A percentile compares a stretch with the other conserved stretches of the same genome.
Conservation (phyloP, 2,797 vertebrate species). For the Micropoecilia bifurca region DNA sequence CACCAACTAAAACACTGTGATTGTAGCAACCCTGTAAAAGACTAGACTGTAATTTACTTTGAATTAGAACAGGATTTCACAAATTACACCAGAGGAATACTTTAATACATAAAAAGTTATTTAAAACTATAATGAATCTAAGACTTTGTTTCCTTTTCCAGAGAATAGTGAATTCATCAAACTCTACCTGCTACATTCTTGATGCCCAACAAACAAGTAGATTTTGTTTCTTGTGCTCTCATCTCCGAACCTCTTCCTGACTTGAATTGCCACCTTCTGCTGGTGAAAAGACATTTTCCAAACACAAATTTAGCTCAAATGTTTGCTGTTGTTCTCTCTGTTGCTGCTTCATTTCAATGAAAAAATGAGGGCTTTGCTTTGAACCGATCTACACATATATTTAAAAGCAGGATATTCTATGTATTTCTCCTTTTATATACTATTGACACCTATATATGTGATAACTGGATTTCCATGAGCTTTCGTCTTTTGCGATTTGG, state of each 20-base stretch:
- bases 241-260: constrained; percentile 1
- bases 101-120: neutral
- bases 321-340: constrained; percentile 42
- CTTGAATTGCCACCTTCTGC: constrained; percentile 24
- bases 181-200: neutral
- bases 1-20: neutral
- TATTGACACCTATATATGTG: neutral
- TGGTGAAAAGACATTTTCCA: constrained; percentile 19
- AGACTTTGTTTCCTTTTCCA: neutral
- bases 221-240: constrained; percentile 27
- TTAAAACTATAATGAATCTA: neutral
- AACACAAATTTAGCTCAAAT: neutral
- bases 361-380: neutral
- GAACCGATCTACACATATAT: neutral
- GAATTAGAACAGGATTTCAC: neutral
- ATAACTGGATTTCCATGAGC: neutral
- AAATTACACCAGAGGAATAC: neutral
- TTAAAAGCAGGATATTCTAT: neutral
- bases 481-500: neutral
- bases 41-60: neutral
- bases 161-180: neutral
- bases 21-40: neutral
- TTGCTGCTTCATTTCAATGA: constrained; percentile 16
- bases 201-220: neutral
- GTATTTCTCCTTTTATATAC: neutral